Base-by-base conservation (phyloP, 1,140 invertebrate genomes). In the Arctopsyche grandis region DNA sequence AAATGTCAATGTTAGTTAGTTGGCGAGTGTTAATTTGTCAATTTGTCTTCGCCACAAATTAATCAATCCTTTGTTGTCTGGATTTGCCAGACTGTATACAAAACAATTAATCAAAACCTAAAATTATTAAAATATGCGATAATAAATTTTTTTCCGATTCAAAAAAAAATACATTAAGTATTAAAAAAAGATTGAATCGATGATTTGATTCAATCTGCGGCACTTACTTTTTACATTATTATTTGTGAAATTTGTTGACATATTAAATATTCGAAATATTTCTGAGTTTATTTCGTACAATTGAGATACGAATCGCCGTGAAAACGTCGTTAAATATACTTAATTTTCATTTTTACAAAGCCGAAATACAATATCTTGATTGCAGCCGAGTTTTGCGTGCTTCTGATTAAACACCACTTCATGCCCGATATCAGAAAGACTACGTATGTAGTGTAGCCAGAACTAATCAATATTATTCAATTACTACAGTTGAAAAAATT, bases 291-390 rank as follows among this genome's bases (percentile, higher is more conserved):
- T 38, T 38, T 38, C 7, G 3, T 38, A 38, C 29, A 38, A 52
- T 14, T 52, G 16, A 52, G 48, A 52, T 52, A 52, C 48, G 16
- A 52, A 52, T 52, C 48, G 63, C 24, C 24, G 21, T 10, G 24
- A 66, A 66, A 66, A 66, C 24, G 63, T 66, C 63, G 24, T 66
- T 66, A 29, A 24, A 29, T 9, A 1, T 38, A 38, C 9, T 19
- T 60, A 66, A 66, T 66, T 66, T 66, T 66, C 19, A 1, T 66
- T 66, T 66, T 66, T 66, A 66, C 24, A 16, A 52, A 16, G 48
- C 16, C 24, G 16, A 52, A 52, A 52, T 14, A 52, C 16, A 52
- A 52, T 66, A 66, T 66, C 63, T 66, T 24, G 63, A 66, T 66
- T 29, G 21, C 48, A 29, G 63, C 21, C 21, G 22, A 66, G 24